Evolutionary conservation across 1,140 invertebrate species (phyloP).

Genomic region (Kradibia gibbosae): DNA sequence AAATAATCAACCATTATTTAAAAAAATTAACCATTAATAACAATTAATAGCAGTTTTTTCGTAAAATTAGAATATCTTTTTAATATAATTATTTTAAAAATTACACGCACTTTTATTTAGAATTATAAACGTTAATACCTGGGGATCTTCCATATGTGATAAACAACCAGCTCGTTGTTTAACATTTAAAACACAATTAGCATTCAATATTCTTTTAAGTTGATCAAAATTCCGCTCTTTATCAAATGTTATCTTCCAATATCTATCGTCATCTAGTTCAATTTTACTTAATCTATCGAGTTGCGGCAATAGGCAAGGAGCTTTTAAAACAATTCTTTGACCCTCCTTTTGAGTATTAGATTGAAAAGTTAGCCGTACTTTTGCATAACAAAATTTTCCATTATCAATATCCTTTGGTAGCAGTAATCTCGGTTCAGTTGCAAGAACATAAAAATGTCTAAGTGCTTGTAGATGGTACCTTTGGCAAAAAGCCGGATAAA

Average conservation of each 20-base stretch:
- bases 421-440: constrained; percentile 89
- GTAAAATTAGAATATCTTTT: too few species aligned
- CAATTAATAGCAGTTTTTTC: too few species aligned
- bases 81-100: too few species aligned
- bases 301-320: constrained; percentile 91
- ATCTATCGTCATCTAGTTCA: constrained; percentile 85
- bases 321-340: constrained; percentile 76
- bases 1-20: too few species aligned
- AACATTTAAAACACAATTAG: constrained; percentile 83
- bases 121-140: constrained; percentile 66
- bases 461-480: constrained; percentile 96
- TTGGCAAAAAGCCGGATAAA: constrained; percentile 53
- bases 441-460: constrained; percentile 94
- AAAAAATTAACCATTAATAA: too few species aligned
- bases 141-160: constrained; percentile 90
- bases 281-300: constrained; percentile 84
- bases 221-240: constrained; percentile 87
- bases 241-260: constrained; percentile 90
- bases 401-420: constrained; percentile 90
- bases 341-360: constrained; percentile 74
- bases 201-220: constrained; percentile 81
- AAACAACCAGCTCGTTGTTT: constrained; percentile 92
- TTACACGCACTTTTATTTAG: too few species aligned
- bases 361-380: constrained; percentile 77
- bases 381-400: constrained; percentile 84